Evolutionary conservation across 2,113 vertebrate genomes (phyloP).

Genomic region (Petrocephalus microphthalmus): DNA sequence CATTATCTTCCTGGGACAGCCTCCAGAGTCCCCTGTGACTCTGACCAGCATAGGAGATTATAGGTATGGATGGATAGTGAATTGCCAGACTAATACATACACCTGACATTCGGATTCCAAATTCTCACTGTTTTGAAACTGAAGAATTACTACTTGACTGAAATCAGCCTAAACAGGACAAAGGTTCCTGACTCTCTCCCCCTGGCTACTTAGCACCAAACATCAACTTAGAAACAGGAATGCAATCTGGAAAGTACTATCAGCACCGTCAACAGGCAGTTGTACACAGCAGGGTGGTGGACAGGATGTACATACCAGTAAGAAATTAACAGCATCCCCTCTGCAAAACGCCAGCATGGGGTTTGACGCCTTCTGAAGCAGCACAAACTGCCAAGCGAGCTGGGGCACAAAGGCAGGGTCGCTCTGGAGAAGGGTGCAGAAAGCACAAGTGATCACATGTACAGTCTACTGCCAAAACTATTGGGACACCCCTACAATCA

Average conservation of each 20-base stretch:
- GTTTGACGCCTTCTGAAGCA: conserved; percentile 76
- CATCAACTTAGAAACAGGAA: background rate
- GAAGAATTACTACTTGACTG: background rate
- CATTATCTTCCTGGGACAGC: background rate
- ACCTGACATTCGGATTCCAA: background rate
- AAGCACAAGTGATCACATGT: background rate
- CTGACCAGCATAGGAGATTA: background rate
- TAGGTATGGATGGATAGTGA: background rate
- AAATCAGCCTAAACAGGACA: background rate
- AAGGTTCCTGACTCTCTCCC: background rate
- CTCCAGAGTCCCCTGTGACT: background rate
- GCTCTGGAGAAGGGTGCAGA: conserved; percentile 58
- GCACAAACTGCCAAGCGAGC: conserved; percentile 92
- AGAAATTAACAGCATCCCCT: conserved; percentile 87
- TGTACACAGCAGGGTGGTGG: background rate
- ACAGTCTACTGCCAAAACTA: too few relatives aligned
- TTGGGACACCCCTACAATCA: too few relatives aligned
- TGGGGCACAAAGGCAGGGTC: conserved; percentile 90
- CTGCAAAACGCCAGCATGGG: conserved; percentile 92
- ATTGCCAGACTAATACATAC: too few relatives aligned
- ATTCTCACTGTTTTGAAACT: background rate
- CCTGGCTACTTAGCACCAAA: background rate
- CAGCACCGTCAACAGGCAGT: background rate
- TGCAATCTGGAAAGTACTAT: background rate
- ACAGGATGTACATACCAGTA: conserved; percentile 66